These are phyloP conservation scores for Otocyon megalotis DNA, from an alignment of 2,113 vertebrate species.

Conservation along the genomic window DNA sequence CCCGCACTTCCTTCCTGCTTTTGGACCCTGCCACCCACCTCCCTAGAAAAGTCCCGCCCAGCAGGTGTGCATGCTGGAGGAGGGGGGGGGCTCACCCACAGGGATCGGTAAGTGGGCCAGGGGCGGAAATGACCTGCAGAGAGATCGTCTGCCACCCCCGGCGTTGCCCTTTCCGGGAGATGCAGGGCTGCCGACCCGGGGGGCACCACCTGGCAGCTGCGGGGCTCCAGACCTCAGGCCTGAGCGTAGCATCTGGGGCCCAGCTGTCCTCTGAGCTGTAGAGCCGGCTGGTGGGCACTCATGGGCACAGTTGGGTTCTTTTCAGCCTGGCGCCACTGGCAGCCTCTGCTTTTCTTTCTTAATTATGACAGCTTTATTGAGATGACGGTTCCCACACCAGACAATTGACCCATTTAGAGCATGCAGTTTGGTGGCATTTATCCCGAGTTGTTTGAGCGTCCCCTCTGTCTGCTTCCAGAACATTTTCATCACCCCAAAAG, in stretches of 20 bases:
- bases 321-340: too few species aligned
- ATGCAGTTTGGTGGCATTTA: rapidly evolving
- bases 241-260: background rate
- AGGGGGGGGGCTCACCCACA: background rate
- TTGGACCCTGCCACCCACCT: background rate
- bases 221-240: background rate
- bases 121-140: background rate
- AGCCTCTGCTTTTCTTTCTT: background rate
- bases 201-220: background rate
- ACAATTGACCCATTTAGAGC: rapidly evolving
- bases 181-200: rapidly evolving
- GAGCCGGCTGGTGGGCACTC: background rate
- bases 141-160: background rate
- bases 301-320: background rate
- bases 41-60: background rate
- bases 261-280: background rate
- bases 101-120: background rate
- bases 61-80: background rate
- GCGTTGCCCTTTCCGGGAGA: background rate
- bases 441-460: rapidly evolving
- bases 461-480: background rate
- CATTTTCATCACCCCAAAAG: background rate
- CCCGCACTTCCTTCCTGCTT: background rate
- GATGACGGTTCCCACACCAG: rapidly evolving
- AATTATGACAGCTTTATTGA: background rate